Base-by-base conservation (phyloP, 2,888 invertebrate genomes). In the Nomada flava region DNA sequence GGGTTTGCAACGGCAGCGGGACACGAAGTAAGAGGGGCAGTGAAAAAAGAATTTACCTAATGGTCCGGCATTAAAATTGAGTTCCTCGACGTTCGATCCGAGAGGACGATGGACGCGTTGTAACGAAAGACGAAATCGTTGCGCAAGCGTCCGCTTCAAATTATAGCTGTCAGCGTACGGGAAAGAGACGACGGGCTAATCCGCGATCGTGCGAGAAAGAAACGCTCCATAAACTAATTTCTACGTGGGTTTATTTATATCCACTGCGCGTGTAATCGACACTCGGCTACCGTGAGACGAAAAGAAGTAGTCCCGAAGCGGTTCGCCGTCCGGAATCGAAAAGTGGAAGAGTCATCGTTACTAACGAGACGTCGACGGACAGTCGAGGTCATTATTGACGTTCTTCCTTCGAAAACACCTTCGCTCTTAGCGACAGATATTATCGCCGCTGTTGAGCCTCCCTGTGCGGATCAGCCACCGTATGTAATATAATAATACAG, bases 271-370 rank as follows among this genome's bases (percentile, higher is more conserved):
- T 91, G 91, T 92, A 92, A 92, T 90, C 89, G 91, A 91, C 90
- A 91, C 92, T 91, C 86, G 84, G 92, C 93, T 92, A 93, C 93
- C 87, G 92, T 87, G 82, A 83, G 87, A 76, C 85, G 83, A 67
- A 75, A 81, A 76, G 79, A 75, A 69, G 62, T 68, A 70, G 73
- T 77, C 23, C 29, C 62, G 83, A 83, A 72, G 70, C 81, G 83
- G 0, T 26, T 77, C 70, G 79, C 64, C 82, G 36, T 42, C 67
- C 67, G 76, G 76, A 76, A 57, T 73, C 71, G 63, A 68, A 89
- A 89, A 91, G 79, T 90, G 77, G 86, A 86, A 88, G 86, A 92
- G 91, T 92, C 92, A 92, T 92, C 89, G 90, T 89, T 78, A 85
- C 90, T 92, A 92, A 92, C 92, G 90, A 92, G 91, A 84, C 82